Evolutionary conservation across 2,797 vertebrate genomes (phyloP).

Genomic region (Perodicticus potto): DNA sequence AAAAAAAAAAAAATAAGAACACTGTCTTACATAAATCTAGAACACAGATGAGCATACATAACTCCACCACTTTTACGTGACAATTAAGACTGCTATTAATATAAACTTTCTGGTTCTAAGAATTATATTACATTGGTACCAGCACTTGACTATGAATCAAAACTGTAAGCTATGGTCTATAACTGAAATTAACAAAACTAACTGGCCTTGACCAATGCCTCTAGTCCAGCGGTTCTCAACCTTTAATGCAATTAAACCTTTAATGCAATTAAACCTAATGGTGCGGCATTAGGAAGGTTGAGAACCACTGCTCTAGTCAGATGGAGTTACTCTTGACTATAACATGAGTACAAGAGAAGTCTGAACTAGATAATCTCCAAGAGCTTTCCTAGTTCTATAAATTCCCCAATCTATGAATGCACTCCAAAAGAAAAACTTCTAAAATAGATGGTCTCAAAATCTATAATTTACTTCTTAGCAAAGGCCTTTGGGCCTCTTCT

Average conservation of each 20-base stretch:
- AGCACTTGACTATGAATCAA: conserved; percentile 26
- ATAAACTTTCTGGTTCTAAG: conserved; percentile 32
- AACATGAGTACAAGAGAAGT: neutral
- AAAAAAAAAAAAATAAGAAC: neutral
- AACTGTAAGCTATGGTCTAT: neutral
- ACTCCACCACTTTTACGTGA: neutral
- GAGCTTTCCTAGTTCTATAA: conserved; percentile 31
- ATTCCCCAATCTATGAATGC: neutral
- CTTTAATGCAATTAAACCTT: too few species aligned
- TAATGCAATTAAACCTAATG: too few species aligned
- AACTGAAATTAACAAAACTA: conserved; percentile 45
- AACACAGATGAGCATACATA: neutral
- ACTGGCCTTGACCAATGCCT: neutral
- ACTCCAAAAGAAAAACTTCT: conserved; percentile 33
- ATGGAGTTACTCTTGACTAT: conserved; percentile 24
- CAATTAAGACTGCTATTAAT: neutral
- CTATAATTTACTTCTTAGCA: conserved; percentile 34
- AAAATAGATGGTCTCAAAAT: conserved; percentile 36
- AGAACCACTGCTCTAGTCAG: neutral
- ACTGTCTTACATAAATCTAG: neutral
- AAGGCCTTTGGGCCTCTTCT: conserved; percentile 33
- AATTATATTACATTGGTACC: conserved; percentile 5
- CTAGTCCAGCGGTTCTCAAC: neutral
- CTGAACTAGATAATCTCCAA: neutral
- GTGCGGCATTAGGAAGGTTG: too few species aligned